Conservation (phyloP, 1,140 invertebrate species). For the Drosophila gunungcola region DNA sequence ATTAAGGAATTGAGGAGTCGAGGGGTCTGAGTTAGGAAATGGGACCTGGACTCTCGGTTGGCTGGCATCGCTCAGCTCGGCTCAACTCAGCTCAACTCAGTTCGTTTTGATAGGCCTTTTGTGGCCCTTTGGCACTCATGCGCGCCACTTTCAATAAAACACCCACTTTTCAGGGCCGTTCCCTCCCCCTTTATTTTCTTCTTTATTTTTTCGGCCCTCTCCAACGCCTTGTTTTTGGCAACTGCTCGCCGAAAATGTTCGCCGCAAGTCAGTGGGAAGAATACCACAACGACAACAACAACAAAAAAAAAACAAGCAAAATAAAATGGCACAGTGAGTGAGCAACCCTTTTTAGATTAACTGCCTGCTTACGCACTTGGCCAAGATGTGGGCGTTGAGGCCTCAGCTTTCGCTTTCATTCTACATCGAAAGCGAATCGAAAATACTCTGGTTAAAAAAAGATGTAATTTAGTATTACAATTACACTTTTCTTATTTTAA, state of each 20-base stretch:
- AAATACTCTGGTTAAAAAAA: background rate
- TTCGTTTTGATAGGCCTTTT: conserved; percentile 51
- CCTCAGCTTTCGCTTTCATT: conserved; percentile 31
- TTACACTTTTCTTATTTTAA: too few relatives aligned
- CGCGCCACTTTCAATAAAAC: conserved; percentile 77
- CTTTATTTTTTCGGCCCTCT: too few relatives aligned
- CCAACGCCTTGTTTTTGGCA: conserved; percentile 18
- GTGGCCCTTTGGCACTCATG: conserved; percentile 64
- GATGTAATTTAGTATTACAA: background rate
- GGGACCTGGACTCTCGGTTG: conserved; percentile 17
- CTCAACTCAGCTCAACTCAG: background rate
- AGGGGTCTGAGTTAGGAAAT: background rate
- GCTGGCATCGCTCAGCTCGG: conserved; percentile 18
- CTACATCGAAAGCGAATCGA: background rate
- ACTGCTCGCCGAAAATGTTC: conserved; percentile 27
- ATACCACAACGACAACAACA: too few relatives aligned
- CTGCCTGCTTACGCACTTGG: conserved; percentile 57
- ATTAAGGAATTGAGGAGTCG: conserved; percentile 4
- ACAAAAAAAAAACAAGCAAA: conserved; percentile 17
- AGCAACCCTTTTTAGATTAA: conserved; percentile 60
- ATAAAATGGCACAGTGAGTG: conserved; percentile 20
- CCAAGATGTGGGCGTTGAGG: conserved; percentile 2
- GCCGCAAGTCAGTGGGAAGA: conserved; percentile 57
- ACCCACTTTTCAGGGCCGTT: conserved; percentile 64
- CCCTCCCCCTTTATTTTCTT: conserved; percentile 1